Conservation (phyloP, 2,888 invertebrate species). For the Apodemia zela region DNA sequence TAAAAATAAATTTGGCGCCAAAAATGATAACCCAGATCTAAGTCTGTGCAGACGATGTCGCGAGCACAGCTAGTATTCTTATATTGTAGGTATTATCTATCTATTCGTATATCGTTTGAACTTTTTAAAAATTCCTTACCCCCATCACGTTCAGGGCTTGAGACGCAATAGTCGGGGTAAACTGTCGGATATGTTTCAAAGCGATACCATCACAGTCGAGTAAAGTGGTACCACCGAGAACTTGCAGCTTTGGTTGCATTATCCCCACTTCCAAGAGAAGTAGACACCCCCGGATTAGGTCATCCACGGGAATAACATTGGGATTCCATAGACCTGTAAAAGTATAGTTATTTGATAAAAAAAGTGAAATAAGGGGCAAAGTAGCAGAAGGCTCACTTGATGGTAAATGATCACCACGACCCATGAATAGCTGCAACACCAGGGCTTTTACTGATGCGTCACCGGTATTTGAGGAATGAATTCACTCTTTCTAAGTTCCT, state of each 20-base stretch:
- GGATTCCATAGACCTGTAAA: constrained; percentile 86
- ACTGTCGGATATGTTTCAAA: constrained; percentile 84
- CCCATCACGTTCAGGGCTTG: constrained; percentile 85
- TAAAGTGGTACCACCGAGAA: constrained; percentile 86
- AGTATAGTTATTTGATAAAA: background rate
- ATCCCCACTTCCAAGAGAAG: constrained; percentile 86
- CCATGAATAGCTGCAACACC: too few species aligned
- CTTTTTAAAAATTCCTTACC: constrained; percentile 53
- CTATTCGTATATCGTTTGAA: background rate
- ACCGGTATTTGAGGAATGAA: too few species aligned
- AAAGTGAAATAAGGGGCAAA: too few species aligned
- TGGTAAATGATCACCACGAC: too few species aligned
- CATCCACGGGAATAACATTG: constrained; percentile 81
- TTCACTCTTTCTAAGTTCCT: too few species aligned
- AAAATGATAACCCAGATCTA: too few species aligned
- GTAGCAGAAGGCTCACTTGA: too few species aligned
- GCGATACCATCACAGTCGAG: constrained; percentile 86
- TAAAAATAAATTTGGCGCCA: too few species aligned
- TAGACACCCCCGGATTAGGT: constrained; percentile 85
- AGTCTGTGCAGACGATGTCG: too few species aligned
- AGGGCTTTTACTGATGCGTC: too few species aligned
- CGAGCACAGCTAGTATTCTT: too few species aligned
- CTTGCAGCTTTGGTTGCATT: constrained; percentile 87
- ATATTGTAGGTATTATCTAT: too few species aligned
- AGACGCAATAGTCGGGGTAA: constrained; percentile 84